phyloP scores from a whole-genome alignment of 30 jellyfish, hydroid and myxozoan genomes.

The Haliclystus octoradiatus region DNA sequence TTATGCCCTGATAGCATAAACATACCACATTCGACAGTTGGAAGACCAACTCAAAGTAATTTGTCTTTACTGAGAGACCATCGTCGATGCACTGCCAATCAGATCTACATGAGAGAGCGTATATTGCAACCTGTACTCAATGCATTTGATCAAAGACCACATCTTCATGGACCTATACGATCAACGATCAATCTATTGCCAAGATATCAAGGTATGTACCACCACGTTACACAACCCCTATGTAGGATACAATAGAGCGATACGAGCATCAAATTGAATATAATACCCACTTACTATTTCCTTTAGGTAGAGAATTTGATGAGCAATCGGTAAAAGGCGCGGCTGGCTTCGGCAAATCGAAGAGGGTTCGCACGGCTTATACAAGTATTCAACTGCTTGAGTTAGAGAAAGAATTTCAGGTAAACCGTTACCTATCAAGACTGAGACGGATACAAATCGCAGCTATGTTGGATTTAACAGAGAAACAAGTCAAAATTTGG shows the following conservation, averaged over 20 bases:
- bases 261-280: too few relatives aligned
- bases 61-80: not conserved
- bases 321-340: slow-evolving; percentile 44
- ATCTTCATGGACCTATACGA: too few relatives aligned
- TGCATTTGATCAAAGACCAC: too few relatives aligned
- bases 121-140: too few relatives aligned
- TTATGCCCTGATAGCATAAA: too few relatives aligned
- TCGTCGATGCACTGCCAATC: slow-evolving; percentile 12
- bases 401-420: slow-evolving; percentile 81
- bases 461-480: slow-evolving; percentile 85
- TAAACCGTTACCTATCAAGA: slow-evolving; percentile 79
- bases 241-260: too few relatives aligned
- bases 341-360: slow-evolving; percentile 55
- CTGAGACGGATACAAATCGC: slow-evolving; percentile 91
- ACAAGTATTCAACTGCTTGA: slow-evolving; percentile 88
- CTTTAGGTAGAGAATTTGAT: slow-evolving; percentile 65
- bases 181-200: too few relatives aligned
- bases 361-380: slow-evolving; percentile 92
- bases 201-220: too few relatives aligned
- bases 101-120: too few relatives aligned
- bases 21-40: too few relatives aligned
- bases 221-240: too few relatives aligned
- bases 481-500: slow-evolving; percentile 93
- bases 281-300: too few relatives aligned
- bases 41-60: not conserved